phyloP scores from a whole-genome alignment of 2,113 vertebrate species.

The Anseranas semipalmata region DNA sequence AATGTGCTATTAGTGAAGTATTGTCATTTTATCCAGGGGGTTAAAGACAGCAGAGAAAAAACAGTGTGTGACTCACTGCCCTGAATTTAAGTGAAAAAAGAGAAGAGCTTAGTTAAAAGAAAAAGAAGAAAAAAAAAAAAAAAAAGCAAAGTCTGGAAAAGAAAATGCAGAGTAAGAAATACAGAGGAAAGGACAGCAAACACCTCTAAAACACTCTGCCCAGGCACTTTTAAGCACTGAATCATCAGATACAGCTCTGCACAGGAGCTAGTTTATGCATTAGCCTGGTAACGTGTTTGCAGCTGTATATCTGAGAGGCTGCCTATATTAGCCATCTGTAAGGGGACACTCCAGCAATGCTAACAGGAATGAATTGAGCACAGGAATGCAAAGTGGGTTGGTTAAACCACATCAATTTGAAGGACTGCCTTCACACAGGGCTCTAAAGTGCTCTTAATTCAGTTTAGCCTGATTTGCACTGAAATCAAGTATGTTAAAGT shows the following conservation, averaged over 20 bases:
- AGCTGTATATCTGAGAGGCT: neutral
- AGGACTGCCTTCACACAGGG: neutral
- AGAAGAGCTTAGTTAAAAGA: neutral
- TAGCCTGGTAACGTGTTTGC: neutral
- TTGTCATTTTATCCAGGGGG: neutral
- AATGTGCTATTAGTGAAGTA: neutral
- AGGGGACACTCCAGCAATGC: neutral
- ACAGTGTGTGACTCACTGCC: neutral
- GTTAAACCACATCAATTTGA: conserved; percentile 10
- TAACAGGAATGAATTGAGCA: neutral
- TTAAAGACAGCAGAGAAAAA: neutral
- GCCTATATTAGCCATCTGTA: neutral
- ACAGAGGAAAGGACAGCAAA: neutral
- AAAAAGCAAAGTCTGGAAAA: neutral
- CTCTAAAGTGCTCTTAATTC: conserved; percentile 26
- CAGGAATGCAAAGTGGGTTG: conserved; percentile 10
- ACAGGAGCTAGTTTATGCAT: neutral
- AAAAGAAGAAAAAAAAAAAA: neutral
- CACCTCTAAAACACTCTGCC: neutral
- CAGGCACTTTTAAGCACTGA: neutral
- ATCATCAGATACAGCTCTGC: neutral
- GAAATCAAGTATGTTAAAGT: conserved; percentile 15
- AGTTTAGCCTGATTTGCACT: conserved; percentile 41
- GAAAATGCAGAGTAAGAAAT: fast-evolving
- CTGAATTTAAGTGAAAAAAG: conserved; percentile 12